Base-by-base conservation (phyloP, 2,113 vertebrate genomes). In the Solea senegalensis region DNA sequence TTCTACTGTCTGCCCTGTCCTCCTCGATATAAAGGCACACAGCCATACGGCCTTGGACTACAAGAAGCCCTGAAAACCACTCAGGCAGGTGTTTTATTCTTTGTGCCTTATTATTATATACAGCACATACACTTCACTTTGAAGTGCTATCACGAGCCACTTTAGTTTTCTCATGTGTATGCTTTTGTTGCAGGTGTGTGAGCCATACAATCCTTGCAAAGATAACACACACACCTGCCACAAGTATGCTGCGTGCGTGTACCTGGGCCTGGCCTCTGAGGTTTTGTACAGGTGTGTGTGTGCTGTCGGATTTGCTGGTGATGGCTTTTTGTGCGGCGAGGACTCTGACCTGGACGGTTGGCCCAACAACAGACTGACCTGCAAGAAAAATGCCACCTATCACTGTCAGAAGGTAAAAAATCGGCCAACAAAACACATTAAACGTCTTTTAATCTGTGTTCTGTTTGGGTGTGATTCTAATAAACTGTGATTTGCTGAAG, bases 291-390 rank as follows among this genome's bases (percentile, higher is more conserved):
- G 95, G 82, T 99, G 98, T 11, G 89, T 95, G 78, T 99, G 98
- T n/a, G 93, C 90, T 16, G 96, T 95, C 0, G 98, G 98, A 16
- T 99, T 97, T 6, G 97, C 97, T 0, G 98, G 98, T 0, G 97
- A 99, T n/a, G 98, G 98, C 45, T 93, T 88, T 68, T 87, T 98
- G 76, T 99, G 98, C 8, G 96, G 95, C 0, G 97, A 98, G 70
- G 98, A 99, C 90, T 96, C 95, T 0, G 98, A 99, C 90, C 92
- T 99, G 91, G 98, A 99, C 9, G 97, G 98, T 40, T 99, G 98
- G 98, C 98, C 98, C 76, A 98, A 99, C 81, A 88, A 92, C 63
- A 93, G 90, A 78, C 87, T 99, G 76, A 80, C 94, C 71, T 99
- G 98, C 76, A 95, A 95, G 78, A 92, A 94, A 83, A 99, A 98